Evolutionary conservation across 2,113 vertebrate genomes (phyloP).

Genomic region (Cepphus grylle): DNA sequence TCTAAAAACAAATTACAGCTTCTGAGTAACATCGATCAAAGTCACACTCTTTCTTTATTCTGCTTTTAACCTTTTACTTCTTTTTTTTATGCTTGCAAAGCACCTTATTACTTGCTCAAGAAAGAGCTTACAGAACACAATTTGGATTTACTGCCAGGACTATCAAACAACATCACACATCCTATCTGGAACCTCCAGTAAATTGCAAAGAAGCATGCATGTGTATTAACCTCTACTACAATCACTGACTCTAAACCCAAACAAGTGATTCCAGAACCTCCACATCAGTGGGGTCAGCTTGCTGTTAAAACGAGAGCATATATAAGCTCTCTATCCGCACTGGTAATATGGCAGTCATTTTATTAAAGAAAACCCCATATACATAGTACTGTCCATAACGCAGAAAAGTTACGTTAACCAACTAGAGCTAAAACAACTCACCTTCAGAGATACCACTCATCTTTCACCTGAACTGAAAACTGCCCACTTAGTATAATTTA

Average conservation of each 20-base stretch:
- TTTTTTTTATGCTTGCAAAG: background rate
- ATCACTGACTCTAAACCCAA: background rate
- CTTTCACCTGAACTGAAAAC: background rate
- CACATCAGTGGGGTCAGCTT: background rate
- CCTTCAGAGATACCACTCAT: background rate
- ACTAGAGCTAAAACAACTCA: background rate
- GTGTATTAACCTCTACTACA: background rate
- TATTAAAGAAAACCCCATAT: background rate
- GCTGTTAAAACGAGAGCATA: background rate
- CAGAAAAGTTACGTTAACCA: background rate
- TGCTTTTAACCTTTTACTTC: background rate
- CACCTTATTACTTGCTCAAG: background rate
- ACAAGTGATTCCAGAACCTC: background rate
- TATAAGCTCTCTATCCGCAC: background rate
- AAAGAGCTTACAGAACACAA: background rate
- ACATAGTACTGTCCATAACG: background rate
- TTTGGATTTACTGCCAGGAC: background rate
- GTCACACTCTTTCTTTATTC: background rate
- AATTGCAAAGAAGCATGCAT: background rate
- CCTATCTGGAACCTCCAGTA: background rate
- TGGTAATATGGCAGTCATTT: background rate
- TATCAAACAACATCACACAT: background rate
- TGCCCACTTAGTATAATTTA: background rate
- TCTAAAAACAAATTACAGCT: constrained; percentile 69
- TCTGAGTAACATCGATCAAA: background rate